phyloP scores from a whole-genome alignment of 2,797 vertebrate genomes.

The Siniperca scherzeri region DNA sequence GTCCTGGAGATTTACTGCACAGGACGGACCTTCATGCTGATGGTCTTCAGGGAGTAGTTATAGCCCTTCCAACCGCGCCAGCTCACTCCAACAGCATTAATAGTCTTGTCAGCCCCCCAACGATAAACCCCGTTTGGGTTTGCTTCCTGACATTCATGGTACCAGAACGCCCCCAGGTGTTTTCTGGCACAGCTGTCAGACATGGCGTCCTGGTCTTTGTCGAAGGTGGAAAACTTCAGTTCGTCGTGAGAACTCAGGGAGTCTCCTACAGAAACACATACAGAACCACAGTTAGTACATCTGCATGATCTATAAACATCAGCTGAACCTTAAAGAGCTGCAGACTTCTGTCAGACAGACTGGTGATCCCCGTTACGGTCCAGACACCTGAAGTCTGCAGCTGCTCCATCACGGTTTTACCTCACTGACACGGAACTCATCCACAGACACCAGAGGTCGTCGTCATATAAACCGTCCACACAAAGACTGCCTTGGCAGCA shows the following conservation, averaged over 20 bases:
- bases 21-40: constrained; percentile 44
- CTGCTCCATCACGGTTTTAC: too few relatives aligned
- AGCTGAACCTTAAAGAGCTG: too few relatives aligned
- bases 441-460: too few relatives aligned
- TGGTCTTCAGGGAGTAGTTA: constrained; percentile 27
- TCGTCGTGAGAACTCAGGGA: accelerated
- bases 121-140: constrained; percentile 19
- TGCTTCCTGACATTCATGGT: accelerated
- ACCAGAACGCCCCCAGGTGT: constrained; percentile 34
- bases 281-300: too few relatives aligned
- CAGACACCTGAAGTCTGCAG: too few relatives aligned
- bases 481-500: too few relatives aligned
- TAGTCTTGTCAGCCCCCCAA: not conserved
- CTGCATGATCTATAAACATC: too few relatives aligned
- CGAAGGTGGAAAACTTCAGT: constrained; percentile 19
- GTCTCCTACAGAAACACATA: constrained; percentile 18
- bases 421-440: too few relatives aligned
- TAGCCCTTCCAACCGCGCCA: not conserved
- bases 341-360: not conserved
- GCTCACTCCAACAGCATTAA: accelerated
- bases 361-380: too few relatives aligned
- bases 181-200: accelerated
- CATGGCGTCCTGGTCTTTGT: not conserved
- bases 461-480: too few relatives aligned
- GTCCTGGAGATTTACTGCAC: constrained; percentile 8